Evolutionary conservation across 2,113 vertebrate species (phyloP), one percentile per base, ranked within the genome.

Genomic region (Rhynchomys soricoides): DNA sequence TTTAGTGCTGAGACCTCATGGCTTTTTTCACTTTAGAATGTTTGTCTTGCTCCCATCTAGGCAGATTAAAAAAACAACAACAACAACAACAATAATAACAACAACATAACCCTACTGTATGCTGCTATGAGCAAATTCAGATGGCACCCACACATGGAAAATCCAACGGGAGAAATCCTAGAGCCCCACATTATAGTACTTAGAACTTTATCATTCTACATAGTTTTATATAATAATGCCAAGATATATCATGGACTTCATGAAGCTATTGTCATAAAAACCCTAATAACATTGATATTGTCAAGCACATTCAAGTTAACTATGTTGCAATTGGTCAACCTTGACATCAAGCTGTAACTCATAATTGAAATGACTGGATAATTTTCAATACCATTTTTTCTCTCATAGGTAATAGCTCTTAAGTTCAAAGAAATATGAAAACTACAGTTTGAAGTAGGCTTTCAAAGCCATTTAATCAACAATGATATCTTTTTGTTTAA

Each of bases 281-380:
- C 29, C n/a, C n/a, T n/a, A 73, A 43, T 48, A 86, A 17, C 52
- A 59, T 37, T 73, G 3, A 62, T 81, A 90, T 40, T 43, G 2
- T 66, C 57, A n/a, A 90, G 29, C 19, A 78, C 2, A 50, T 7
- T 37, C 31, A 37, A 48, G 21, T 66, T n/a, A 89, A 75, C 3
- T 75, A 52, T 43, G 1, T n/a, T 88, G 43, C 4, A 40, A 75
- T 86, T 79, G 55, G 2, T 78, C 37, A 75, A 82, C 26, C 52
- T 31, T 87, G 17, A 93, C 66, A 93, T 86, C n/a, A 93, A 92
- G n/a, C 40, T 91, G 10, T 81, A 73, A 89, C 16, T 79, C 21
- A 45, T 90, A 89, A 77, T 75, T 95, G n/a, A 95, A 96, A 95
- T 74, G 89, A 89, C 48, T 40, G 94, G 75, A 77, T 3, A 34